phyloP scores from a whole-genome alignment of 2,888 invertebrate species.

The Lithophane socia region DNA sequence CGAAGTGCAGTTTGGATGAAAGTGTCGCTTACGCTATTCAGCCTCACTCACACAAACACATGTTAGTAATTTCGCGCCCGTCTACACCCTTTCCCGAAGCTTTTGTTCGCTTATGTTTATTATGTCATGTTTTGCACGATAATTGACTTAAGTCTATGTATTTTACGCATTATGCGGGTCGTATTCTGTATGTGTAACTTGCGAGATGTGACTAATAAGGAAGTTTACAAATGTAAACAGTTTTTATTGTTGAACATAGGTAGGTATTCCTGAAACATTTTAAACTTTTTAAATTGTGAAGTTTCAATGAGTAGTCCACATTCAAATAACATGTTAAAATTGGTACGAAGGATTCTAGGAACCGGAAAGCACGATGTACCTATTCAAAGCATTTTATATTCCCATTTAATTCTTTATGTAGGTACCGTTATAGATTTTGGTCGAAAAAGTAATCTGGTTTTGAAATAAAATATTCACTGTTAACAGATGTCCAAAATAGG shows the following conservation, averaged over 20 bases:
- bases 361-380: neutral
- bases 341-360: neutral
- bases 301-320: neutral
- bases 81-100: slow-evolving; percentile 53
- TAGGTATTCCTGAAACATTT: neutral
- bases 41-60: slow-evolving; percentile 33
- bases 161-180: slow-evolving; percentile 61
- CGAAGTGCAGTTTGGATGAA: slow-evolving; percentile 56
- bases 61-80: slow-evolving; percentile 57
- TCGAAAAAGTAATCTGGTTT: neutral
- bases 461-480: neutral
- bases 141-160: slow-evolving; percentile 73
- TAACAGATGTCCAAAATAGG: too few relatives aligned
- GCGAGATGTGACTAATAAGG: slow-evolving; percentile 35
- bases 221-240: slow-evolving; percentile 19
- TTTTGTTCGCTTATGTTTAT: slow-evolving; percentile 67
- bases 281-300: neutral
- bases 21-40: slow-evolving; percentile 57
- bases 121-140: slow-evolving; percentile 72
- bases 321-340: neutral
- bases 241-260: slow-evolving; percentile 1
- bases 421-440: neutral
- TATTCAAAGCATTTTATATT: neutral
- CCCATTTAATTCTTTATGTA: too few relatives aligned
- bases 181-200: slow-evolving; percentile 26